These are phyloP conservation scores for Neolamprologus toae DNA, from an alignment of 2,113 vertebrate species.

Conservation along the genomic window DNA sequence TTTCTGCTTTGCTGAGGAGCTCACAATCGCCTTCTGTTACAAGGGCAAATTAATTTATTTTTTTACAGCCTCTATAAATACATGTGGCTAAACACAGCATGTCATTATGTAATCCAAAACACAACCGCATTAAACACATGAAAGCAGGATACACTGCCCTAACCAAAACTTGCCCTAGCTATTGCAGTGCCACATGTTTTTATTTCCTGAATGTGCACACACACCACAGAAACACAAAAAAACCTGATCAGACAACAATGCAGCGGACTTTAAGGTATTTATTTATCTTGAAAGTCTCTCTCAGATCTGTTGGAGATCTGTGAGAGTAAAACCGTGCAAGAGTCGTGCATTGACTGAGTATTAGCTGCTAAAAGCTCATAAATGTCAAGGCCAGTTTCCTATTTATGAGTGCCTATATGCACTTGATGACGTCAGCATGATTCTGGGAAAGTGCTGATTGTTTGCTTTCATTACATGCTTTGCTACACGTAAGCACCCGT, in stretches of 20 bases:
- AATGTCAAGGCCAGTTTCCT: not conserved
- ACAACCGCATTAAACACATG: not conserved
- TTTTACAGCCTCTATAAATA: constrained; percentile 11
- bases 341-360: not conserved
- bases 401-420: not conserved
- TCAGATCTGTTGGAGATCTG: not conserved
- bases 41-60: not conserved
- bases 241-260: not conserved
- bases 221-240: not conserved
- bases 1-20: not conserved
- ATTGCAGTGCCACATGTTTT: not conserved
- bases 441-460: not conserved
- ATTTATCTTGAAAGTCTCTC: not conserved
- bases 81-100: not conserved
- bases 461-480: not conserved
- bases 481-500: not conserved
- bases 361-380: not conserved
- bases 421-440: not conserved
- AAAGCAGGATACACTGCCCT: not conserved
- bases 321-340: not conserved
- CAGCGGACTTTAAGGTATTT: not conserved
- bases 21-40: not conserved
- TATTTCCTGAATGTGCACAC: not conserved
- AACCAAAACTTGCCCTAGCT: not conserved
- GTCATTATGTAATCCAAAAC: not conserved